These are phyloP conservation scores for Mesitornis unicolor DNA, from an alignment of 2,113 vertebrate species.

Conservation along the genomic window DNA sequence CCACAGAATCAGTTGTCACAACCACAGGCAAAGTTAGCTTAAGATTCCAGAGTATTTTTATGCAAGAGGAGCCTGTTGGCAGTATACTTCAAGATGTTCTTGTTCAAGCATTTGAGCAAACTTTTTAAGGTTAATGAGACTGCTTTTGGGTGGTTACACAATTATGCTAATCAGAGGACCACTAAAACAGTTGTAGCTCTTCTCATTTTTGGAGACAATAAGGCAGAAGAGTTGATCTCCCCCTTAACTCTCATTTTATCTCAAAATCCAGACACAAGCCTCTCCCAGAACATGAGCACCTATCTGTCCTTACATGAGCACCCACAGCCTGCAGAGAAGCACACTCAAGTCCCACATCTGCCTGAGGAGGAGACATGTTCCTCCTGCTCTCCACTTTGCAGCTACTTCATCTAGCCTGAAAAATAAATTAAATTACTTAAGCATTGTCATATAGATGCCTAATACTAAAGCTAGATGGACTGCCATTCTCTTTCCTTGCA, in stretches of 20 bases:
- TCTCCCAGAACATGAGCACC: background rate
- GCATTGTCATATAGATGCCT: background rate
- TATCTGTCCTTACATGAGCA: accelerated
- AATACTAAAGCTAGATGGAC: background rate
- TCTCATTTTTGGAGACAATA: background rate
- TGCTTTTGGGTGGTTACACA: background rate
- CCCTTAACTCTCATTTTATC: background rate
- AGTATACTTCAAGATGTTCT: background rate
- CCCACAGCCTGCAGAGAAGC: accelerated
- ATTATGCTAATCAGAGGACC: background rate
- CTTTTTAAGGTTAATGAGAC: background rate
- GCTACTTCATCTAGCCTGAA: background rate
- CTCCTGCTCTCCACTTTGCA: accelerated
- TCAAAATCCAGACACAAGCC: background rate
- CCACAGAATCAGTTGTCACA: background rate
- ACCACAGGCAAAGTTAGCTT: background rate
- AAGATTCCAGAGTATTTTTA: background rate
- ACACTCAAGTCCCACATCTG: background rate
- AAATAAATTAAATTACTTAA: background rate
- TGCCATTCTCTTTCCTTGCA: background rate
- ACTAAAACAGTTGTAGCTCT: background rate
- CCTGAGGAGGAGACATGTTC: background rate
- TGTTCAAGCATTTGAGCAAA: background rate
- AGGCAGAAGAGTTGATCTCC: background rate
- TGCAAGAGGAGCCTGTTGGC: background rate